Base-by-base conservation (phyloP, 2,797 vertebrate genomes). In the Anas acuta region DNA sequence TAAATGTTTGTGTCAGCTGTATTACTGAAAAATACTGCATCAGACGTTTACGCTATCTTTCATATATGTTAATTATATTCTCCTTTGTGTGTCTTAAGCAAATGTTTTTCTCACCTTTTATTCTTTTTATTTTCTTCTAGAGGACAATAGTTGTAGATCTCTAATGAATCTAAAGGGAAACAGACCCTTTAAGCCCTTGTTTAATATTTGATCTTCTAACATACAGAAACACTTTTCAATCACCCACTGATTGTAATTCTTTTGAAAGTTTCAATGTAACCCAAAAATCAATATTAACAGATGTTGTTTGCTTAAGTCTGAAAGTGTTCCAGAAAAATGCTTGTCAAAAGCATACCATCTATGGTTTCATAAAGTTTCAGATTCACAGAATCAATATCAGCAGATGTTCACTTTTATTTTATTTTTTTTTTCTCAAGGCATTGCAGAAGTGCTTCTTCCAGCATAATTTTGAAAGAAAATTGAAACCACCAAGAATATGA, bases 241-340 rank as follows among this genome's bases (percentile, higher is more conserved):
- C 95, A 96, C 86, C 60, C 58, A 0, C 88, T 95, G 93, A 90
- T 85, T 90, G 66, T 49, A 91, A 93, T 95, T 95, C 95, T 93
- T 96, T 83, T 66, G 82, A 84, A 96, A 95, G 65, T 95, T 96
- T 87, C 93, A 30, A 1, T 81, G 70, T 86, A 96, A 95, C 92
- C 53, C 89, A 89, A 96, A 96, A 96, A 97, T 97, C 96, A 97
- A 97, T 97, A 97, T 97, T 95, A 95, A 95, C 97, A 97, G 96
- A 97, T 97, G 97, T 97, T 97, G 94, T 97, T 97, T 97, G 96
- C 90, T 96, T 97, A 96, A 96, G 84, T 90, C 92, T 97, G 95
- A 97, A 97, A 96, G 70, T 74, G 86, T 96, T 97, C 96, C 95
- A 97, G 93, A 96, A 97, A 97, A 95, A 75, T 32, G 78, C 87